phyloP scores from a whole-genome alignment of 2,888 invertebrate genomes.

The Seira ritae region DNA sequence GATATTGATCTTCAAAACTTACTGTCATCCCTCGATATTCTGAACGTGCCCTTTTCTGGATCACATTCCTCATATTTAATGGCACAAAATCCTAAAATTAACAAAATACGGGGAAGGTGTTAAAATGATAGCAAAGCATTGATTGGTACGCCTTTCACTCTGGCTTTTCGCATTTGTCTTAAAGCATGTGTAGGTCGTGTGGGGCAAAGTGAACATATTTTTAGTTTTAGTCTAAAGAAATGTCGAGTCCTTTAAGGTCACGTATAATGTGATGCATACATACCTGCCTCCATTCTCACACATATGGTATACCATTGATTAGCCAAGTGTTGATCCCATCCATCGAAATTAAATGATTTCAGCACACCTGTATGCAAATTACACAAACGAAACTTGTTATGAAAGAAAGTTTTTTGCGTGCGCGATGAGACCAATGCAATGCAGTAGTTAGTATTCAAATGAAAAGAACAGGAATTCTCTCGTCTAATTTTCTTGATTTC shows the following conservation, averaged over 20 bases:
- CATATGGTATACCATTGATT: conserved; percentile 74
- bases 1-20: conserved; percentile 34
- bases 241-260: not conserved
- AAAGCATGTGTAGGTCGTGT: not conserved
- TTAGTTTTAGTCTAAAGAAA: no score
- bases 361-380: conserved; percentile 65
- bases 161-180: not conserved
- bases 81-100: conserved; percentile 69
- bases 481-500: no score
- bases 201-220: no score
- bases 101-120: no score
- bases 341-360: conserved; percentile 73
- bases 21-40: conserved; percentile 73
- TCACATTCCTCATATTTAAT: conserved; percentile 73
- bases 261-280: not conserved
- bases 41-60: conserved; percentile 73
- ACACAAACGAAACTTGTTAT: conserved; percentile 22
- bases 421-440: not conserved
- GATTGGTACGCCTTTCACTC: no score
- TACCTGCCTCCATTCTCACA: conserved; percentile 72
- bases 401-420: conserved; percentile 33
- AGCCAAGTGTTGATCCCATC: conserved; percentile 74
- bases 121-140: no score
- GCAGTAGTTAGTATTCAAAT: not conserved
- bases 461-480: no score